A percentile compares a stretch with the other conserved stretches of the same genome.
Conservation (phyloP, 2,797 vertebrate species). For the Enteromius afrohamiltoni region DNA sequence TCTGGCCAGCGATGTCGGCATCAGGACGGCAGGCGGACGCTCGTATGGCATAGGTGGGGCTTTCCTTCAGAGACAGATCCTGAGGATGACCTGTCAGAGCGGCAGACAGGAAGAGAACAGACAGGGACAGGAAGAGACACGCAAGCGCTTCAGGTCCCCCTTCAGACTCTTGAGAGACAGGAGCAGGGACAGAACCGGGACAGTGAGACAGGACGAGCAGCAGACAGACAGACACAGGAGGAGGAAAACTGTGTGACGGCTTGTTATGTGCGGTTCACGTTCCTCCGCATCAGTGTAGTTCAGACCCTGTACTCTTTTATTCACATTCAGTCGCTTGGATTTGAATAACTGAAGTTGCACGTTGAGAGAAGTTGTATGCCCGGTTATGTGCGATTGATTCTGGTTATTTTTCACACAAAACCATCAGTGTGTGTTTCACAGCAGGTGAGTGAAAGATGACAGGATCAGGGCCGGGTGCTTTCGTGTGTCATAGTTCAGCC, state of each 20-base stretch:
- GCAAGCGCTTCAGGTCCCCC: constrained; percentile 71
- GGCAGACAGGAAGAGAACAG: constrained; percentile 16
- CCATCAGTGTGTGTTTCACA: neutral
- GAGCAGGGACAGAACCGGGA: constrained; percentile 79
- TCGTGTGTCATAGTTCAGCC: neutral
- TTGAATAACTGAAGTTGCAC: neutral
- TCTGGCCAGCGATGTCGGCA: constrained; percentile 86
- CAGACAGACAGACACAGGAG: constrained; percentile 70
- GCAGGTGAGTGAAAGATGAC: neutral
- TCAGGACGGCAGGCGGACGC: constrained; percentile 81
- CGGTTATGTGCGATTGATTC: neutral
- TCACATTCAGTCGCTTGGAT: neutral
- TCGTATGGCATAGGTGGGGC: constrained; percentile 96
- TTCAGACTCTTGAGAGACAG: constrained; percentile 84
- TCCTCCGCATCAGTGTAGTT: constrained; percentile 8
- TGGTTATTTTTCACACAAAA: neutral
- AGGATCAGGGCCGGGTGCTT: neutral
- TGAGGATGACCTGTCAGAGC: constrained; percentile 78
- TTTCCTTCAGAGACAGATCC: constrained; percentile 87
- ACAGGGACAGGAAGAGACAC: constrained; percentile 35
- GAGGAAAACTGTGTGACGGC: constrained; percentile 68
- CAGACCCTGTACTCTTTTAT: neutral
- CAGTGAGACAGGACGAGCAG: constrained; percentile 68
- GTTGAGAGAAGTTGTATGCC: neutral
- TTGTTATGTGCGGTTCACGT: neutral